Percentiles rank a stretch among this genome's conserved stretches.
phyloP scores from a whole-genome alignment of 2,113 vertebrate species.

The Mesocricetus auratus region DNA sequence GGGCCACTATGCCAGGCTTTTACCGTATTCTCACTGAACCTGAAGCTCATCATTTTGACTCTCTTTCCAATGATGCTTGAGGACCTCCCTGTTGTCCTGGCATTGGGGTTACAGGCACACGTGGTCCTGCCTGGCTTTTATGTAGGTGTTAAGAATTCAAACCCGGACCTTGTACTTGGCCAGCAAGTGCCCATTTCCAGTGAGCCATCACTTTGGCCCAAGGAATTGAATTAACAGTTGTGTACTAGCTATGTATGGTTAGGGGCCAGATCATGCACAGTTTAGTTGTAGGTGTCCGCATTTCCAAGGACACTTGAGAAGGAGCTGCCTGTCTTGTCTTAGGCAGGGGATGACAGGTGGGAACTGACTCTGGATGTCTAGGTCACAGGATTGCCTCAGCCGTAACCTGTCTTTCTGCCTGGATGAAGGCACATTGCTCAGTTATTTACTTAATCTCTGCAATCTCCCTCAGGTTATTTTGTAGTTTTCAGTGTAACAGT shows the following conservation, averaged over 20 bases:
- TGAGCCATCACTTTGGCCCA: background rate
- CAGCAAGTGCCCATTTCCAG: too few species aligned
- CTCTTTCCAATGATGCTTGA: background rate
- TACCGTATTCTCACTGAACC: background rate
- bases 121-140: background rate
- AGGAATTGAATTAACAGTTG: background rate
- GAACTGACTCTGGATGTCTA: background rate
- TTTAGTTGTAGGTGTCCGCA: too few species aligned
- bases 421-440: too few species aligned
- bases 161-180: too few species aligned
- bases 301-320: background rate
- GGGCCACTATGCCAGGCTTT: background rate
- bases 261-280: fast-evolving
- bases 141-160: background rate
- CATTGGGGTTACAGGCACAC: background rate
- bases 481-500: background rate
- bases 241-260: background rate
- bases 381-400: fast-evolving
- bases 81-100: too few species aligned
- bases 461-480: background rate
- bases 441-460: background rate
- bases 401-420: background rate
- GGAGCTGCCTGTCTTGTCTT: background rate
- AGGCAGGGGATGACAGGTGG: background rate
- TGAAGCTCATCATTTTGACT: background rate